Conservation (phyloP, 2,888 invertebrate species). For the Nephrotoma flavescens region DNA sequence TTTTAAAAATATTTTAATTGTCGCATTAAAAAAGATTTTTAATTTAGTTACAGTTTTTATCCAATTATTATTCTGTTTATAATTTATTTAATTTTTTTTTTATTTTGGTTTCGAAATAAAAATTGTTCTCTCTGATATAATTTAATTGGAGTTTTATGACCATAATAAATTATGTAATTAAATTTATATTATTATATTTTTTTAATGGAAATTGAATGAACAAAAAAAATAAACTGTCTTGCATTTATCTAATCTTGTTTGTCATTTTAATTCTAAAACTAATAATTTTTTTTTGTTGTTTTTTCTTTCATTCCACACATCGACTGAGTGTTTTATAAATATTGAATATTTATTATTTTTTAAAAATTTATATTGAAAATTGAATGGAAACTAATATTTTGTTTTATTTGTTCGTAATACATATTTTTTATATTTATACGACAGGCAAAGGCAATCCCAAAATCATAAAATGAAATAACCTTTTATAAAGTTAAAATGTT, state of each 20-base stretch:
- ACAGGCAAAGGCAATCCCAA: not conserved
- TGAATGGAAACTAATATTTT: not conserved
- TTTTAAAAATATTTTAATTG: not conserved
- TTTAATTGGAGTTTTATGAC: not conserved
- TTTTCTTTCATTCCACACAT: not conserved
- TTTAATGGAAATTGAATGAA: not conserved
- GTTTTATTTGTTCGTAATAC: not conserved
- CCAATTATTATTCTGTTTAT: not conserved
- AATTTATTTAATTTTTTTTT: not conserved
- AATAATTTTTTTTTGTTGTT: not conserved
- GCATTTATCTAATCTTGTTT: not conserved
- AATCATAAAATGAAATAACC: not conserved
- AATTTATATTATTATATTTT: not conserved
- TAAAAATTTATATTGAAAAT: not conserved
- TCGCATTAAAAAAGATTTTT: not conserved
- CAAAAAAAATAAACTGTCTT: not conserved
- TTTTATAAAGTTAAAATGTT: not conserved
- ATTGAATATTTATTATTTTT: not conserved
- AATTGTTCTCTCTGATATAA: not conserved
- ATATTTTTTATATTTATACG: not conserved
- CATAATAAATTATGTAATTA: not conserved
- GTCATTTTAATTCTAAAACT: not conserved
- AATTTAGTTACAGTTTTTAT: not conserved
- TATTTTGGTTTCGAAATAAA: not conserved
- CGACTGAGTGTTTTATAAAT: not conserved